phyloP scores from a whole-genome alignment of 2,797 vertebrate genomes.

The Sylvia borin region DNA sequence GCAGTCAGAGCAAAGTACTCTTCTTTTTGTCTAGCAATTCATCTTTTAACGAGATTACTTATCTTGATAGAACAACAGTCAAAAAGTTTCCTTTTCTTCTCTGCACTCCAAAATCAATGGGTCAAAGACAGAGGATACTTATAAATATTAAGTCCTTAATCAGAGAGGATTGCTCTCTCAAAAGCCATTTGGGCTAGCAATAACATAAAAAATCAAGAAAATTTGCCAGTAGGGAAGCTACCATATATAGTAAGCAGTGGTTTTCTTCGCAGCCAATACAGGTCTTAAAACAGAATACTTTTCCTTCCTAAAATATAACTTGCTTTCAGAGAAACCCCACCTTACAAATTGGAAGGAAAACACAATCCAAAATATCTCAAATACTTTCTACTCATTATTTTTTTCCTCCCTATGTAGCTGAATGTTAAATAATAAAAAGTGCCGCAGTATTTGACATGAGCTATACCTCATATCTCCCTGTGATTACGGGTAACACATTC shows the following conservation, averaged over 20 bases:
- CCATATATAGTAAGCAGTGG: not conserved
- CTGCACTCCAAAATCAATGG: not conserved
- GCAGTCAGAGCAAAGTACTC: not conserved
- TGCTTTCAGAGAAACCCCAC: not conserved
- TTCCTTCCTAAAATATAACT: not conserved
- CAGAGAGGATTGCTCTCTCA: not conserved
- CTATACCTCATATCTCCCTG: fast-evolving
- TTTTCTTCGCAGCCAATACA: not conserved
- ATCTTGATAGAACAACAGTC: not conserved
- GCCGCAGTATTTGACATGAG: not conserved
- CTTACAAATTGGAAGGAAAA: not conserved
- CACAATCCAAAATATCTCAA: not conserved
- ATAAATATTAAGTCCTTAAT: not conserved
- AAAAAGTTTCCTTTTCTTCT: not conserved
- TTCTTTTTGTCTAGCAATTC: not conserved
- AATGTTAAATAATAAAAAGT: not conserved
- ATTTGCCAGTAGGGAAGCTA: not conserved
- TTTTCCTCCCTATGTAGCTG: not conserved
- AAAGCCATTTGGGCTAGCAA: not conserved
- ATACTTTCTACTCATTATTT: not conserved
- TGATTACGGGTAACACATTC: not conserved
- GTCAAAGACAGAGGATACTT: not conserved
- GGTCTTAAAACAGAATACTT: not conserved
- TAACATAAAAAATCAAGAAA: not conserved
- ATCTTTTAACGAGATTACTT: not conserved